A percentile compares a stretch with the other conserved stretches of the same genome.
Evolutionary conservation across 2,797 vertebrate genomes (phyloP).

Genomic region (Xenops minutus): DNA sequence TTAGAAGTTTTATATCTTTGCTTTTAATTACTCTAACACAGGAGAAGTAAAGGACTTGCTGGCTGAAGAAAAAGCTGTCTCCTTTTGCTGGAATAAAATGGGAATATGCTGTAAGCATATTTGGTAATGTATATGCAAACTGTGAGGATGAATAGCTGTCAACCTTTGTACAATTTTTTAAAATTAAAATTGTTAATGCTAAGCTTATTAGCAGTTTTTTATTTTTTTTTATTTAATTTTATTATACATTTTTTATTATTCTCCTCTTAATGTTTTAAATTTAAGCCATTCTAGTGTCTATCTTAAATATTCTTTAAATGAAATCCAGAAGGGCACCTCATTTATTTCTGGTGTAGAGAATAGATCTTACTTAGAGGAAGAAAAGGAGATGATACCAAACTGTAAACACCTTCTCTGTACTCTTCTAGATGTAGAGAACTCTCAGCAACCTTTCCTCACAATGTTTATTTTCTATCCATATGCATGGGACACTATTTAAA

Average conservation of each 20-base stretch:
- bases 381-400: neutral
- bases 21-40: constrained; percentile 44
- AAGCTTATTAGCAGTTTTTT: neutral
- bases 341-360: neutral
- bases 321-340: neutral
- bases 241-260: neutral
- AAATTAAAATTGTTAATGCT: neutral
- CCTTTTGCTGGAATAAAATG: neutral
- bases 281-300: neutral
- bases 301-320: neutral
- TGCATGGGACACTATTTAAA: neutral
- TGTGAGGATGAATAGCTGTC: neutral
- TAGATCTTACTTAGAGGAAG: neutral
- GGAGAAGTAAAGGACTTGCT: neutral
- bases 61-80: neutral
- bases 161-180: neutral
- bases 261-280: neutral
- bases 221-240: too few species aligned
- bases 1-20: constrained; percentile 29
- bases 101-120: neutral
- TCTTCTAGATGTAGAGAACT: neutral
- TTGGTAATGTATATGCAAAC: neutral
- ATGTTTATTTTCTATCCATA: neutral
- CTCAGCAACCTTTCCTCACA: neutral
- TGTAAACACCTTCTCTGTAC: neutral